A percentile compares a stretch with the other conserved stretches of the same genome.
Evolutionary conservation across 2,888 invertebrate species (phyloP).

Genomic region (Ichneumon xanthorius): DNA sequence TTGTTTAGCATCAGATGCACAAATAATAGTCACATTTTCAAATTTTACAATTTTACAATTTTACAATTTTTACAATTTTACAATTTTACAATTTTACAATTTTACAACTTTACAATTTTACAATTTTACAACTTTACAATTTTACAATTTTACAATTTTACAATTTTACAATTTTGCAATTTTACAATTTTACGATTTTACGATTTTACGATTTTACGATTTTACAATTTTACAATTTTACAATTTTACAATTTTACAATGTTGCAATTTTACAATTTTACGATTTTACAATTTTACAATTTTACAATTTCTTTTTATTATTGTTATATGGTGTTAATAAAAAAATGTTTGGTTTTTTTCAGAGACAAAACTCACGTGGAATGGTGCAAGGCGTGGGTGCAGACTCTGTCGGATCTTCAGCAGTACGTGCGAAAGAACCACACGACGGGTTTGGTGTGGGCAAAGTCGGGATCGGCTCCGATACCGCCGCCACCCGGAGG

Average conservation of each 20-base stretch:
- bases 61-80: background rate
- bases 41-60: background rate
- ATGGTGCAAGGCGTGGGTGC: constrained; percentile 98
- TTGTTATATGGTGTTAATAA: background rate
- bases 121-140: background rate
- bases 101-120: background rate
- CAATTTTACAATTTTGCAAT: background rate
- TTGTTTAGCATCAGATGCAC: background rate
- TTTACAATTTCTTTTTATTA: too few relatives aligned
- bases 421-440: constrained; percentile 97
- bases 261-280: too few relatives aligned
- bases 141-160: background rate
- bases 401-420: constrained; percentile 94
- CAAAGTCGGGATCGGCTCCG: constrained; percentile 86
- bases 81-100: background rate
- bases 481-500: constrained; percentile 88
- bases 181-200: background rate
- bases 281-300: too few relatives aligned
- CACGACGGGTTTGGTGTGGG: constrained; percentile 99
- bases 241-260: background rate
- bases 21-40: background rate
- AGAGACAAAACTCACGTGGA: constrained; percentile 95
- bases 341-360: constrained; percentile 37
- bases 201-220: background rate
- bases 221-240: background rate